Percentiles rank a stretch among this genome's conserved stretches.
phyloP scores from a whole-genome alignment of 2,113 vertebrate genomes.

The Poeciliopsis turrubarensis region DNA sequence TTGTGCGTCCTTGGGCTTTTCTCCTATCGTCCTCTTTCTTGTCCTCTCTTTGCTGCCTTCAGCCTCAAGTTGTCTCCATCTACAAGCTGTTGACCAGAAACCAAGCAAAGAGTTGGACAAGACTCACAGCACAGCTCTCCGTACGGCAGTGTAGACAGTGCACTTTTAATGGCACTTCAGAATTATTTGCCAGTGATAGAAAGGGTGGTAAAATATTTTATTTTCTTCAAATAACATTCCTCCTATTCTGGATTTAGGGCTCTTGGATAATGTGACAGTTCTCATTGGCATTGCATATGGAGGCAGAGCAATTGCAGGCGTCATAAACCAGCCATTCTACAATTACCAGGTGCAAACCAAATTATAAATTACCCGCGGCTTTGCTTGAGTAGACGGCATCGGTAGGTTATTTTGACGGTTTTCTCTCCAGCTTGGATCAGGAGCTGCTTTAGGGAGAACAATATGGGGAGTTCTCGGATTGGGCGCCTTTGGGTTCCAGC shows the following conservation, averaged over 20 bases:
- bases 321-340: slow-evolving; percentile 98
- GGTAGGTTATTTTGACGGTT: background rate
- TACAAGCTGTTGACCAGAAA: slow-evolving; percentile 37
- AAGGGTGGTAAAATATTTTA: background rate
- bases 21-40: slow-evolving; percentile 27
- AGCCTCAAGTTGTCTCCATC: slow-evolving; percentile 64
- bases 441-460: slow-evolving; percentile 87
- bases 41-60: slow-evolving; percentile 25
- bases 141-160: slow-evolving; percentile 51
- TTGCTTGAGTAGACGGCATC: background rate
- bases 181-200: slow-evolving; percentile 4
- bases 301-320: slow-evolving; percentile 94
- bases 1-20: slow-evolving; percentile 32
- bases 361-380: background rate
- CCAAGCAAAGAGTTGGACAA: slow-evolving; percentile 49
- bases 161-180: slow-evolving; percentile 3
- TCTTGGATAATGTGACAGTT: slow-evolving; percentile 95
- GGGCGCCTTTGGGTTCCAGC: slow-evolving; percentile 93
- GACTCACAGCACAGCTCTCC: slow-evolving; percentile 60
- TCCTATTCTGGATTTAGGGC: slow-evolving; percentile 79
- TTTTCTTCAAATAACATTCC: background rate
- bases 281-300: slow-evolving; percentile 94
- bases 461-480: slow-evolving; percentile 93
- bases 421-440: slow-evolving; percentile 81
- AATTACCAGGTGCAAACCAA: slow-evolving; percentile 92